Evolutionary conservation across 2,797 vertebrate genomes (phyloP).

Genomic region (Acrossocheilus fasciatus): DNA sequence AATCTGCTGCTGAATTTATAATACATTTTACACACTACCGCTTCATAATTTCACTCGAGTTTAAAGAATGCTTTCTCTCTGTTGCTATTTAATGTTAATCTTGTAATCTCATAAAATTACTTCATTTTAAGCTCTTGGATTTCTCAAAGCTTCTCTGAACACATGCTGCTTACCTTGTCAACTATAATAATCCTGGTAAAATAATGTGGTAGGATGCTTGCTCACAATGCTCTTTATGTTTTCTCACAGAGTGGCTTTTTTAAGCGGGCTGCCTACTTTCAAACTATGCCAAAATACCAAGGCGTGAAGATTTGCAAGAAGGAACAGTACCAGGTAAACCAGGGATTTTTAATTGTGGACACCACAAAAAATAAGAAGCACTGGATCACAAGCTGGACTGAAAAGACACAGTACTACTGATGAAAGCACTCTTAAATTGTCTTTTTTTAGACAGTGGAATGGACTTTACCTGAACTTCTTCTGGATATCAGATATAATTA

Average conservation of each 20-base stretch:
- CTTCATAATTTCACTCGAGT: neutral
- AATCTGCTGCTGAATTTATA: neutral
- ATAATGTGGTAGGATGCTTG: neutral
- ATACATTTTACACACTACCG: neutral
- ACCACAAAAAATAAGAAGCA: conserved; percentile 73
- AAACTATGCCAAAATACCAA: conserved; percentile 84
- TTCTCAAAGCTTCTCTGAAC: conserved; percentile 22
- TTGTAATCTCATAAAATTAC: conserved; percentile 3
- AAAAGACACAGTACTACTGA: conserved; percentile 58
- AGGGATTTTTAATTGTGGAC: conserved; percentile 76
- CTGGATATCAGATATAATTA: neutral
- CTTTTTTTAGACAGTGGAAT: neutral
- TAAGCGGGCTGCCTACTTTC: conserved; percentile 78
- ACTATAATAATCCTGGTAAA: neutral
- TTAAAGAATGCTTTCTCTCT: conserved; percentile 17
- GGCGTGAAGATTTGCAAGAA: conserved; percentile 84
- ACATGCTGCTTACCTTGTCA: neutral
- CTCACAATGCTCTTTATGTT: neutral
- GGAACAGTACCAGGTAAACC: conserved; percentile 75
- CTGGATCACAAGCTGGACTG: conserved; percentile 89
- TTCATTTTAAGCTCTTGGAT: neutral
- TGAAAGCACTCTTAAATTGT: neutral
- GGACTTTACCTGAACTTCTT: neutral
- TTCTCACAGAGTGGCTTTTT: conserved; percentile 87
- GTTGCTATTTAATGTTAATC: neutral